Base-by-base conservation (phyloP, 53 echinoderm and acorn worm species). In the Luidia sarsii region DNA sequence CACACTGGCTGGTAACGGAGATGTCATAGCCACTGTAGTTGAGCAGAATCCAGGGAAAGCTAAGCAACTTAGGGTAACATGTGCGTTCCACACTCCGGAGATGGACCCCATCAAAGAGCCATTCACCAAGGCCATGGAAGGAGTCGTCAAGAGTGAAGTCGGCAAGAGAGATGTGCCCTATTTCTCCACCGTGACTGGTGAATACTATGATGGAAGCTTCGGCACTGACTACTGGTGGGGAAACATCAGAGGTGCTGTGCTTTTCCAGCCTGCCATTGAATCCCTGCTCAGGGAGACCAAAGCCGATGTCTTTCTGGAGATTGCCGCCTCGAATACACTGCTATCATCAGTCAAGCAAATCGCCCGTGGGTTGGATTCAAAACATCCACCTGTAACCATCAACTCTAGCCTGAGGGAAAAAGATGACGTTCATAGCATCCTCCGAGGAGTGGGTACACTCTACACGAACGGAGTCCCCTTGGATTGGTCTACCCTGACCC, bases 21-120 rank as follows among this genome's bases (percentile, higher is more conserved):
- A 93, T 45, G 90, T 85, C 54, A 83, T 96, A 36, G 88, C 86
- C 7, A 56, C 86, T 50, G 86, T 96, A 18, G 88, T 84, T 27
- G 88, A 81, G 10, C 86, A 93, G 39, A 93, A 90, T 71, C 88
- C 89, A 27, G 88, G 82, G 15, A 90, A 90, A 34, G 97, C 97
- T 38, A 97, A 89, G 73, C 90, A 94, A 51, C 82, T 97, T 23
- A 57, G 93, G 3, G 97, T 97, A 16, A 85, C 85, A 16, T 93
- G 93, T 81, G 93, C 97, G 33, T 97, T 93, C 64, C 97, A 97
- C 60, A 97, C 97, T 68, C 91, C 93, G 9, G 90, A 91, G 52
- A 97, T 97, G 97, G 93, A 97, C 53, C 91, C 93, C 34, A 90
- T 92, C 25, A 88, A 97, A 72, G 89, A 97, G 75, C 84, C 90